Evolutionary conservation across 2,888 invertebrate genomes (phyloP).

Genomic region (Plagodis pulveraria): DNA sequence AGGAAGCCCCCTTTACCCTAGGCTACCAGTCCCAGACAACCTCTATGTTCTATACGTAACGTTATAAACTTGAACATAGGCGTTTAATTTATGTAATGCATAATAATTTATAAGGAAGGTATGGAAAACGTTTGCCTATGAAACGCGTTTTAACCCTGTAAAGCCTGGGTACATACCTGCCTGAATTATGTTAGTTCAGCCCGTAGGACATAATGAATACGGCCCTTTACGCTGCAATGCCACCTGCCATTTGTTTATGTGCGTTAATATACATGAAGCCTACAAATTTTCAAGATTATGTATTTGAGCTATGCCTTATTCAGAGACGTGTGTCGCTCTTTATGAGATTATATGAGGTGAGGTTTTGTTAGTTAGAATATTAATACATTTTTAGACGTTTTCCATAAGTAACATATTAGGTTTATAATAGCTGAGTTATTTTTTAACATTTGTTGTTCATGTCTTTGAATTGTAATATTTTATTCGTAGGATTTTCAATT

Average conservation of each 20-base stretch:
- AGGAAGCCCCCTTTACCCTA: too few species aligned
- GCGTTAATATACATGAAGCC: slow-evolving; percentile 13
- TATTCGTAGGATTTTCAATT: too few species aligned
- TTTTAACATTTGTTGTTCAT: too few species aligned
- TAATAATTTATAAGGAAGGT: not conserved
- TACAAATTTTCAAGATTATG: slow-evolving; percentile 22
- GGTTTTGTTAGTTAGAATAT: too few species aligned
- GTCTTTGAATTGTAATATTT: too few species aligned
- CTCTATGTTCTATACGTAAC: too few species aligned
- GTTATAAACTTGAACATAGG: too few species aligned
- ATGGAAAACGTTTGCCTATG: not conserved
- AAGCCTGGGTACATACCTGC: not conserved
- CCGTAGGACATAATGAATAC: slow-evolving; percentile 36
- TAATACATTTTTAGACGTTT: too few species aligned
- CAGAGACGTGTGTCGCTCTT: slow-evolving; percentile 11
- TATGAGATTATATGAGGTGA: not conserved
- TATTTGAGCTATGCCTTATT: slow-evolving; percentile 5
- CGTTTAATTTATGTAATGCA: too few species aligned
- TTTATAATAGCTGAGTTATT: too few species aligned
- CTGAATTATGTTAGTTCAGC: not conserved
- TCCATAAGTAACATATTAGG: too few species aligned
- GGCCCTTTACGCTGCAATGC: slow-evolving; percentile 31
- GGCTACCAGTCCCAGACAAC: too few species aligned
- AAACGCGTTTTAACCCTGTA: not conserved
- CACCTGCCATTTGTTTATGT: slow-evolving; percentile 30